Evolutionary conservation across 2,113 vertebrate genomes (phyloP), one percentile per base, ranked within the genome.

Genomic region (Oophaga pumilio): DNA sequence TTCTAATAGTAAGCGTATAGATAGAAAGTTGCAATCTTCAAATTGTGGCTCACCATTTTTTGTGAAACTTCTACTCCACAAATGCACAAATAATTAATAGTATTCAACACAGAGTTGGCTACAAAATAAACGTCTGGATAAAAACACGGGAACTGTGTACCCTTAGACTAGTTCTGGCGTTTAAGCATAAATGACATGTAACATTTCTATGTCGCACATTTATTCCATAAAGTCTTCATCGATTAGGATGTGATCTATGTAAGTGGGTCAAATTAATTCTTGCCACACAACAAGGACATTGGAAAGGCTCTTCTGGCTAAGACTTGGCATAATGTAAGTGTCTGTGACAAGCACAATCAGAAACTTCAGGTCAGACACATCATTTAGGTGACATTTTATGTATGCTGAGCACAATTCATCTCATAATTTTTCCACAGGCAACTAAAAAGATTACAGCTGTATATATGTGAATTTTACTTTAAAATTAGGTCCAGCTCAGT

Each of bases 401-500:
- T 6, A 59, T 57, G 76, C 28, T 59, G 2, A 24, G 22, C 26
- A 26, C 52, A 57, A 57, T 17, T 6, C 22, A n/a, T 12, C 76
- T 56, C 7, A 26, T n/a, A 53, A 59, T 57, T 59, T 79, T 59
- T 15, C 52, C 24, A 9, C n/a, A 57, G 50, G 76, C 76, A 43
- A 17, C 15, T n/a, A n/a, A 56, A 77, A 77, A 14, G 20, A 52
- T 76, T 53, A 79, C 76, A 79, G 52, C 76, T 17, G 1, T 9
- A 59, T 28, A 53, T 10, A 57, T 26, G n/a, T 26, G n/a, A 79
- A 53, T 59, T 28, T 79, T 79, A 79, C 76, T 57, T 79, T 79
- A 17, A 13, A 24, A 56, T 17, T 15, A 26, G 49, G 6, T 78
- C 26, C 53, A 79, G 76, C n/a, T 57, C 28, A 79, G 33, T 43